Evolutionary conservation across 2,113 vertebrate species (phyloP), one percentile per base, ranked within the genome.

Genomic region (Ciconia maguari): DNA sequence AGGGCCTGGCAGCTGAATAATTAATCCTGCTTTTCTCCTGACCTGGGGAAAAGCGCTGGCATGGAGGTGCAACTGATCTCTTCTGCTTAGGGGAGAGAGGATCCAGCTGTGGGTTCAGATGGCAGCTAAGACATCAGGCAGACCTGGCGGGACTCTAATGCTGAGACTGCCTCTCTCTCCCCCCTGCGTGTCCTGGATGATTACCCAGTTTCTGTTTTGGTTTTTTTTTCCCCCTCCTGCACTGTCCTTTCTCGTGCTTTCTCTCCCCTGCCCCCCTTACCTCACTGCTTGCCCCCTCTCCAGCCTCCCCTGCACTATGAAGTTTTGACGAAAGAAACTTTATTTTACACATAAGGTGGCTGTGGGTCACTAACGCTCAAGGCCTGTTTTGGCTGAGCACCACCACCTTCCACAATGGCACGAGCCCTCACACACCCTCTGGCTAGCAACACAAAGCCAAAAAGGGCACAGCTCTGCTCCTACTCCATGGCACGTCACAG

Each of bases 401-500:
- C 36, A 32, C 16, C 24, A 26, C 32, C 11, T 78, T 78, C 48
- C 19, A 32, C 19, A 42, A 29, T 11, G 30, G 16, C 46, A 55
- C 1, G 11, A 72, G 52, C 30, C 27, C 36, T 44, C 48, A 49
- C 32, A 22, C 32, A 21, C 34, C n/a, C n/a, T 62, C 68, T 5
- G 19, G 42, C 18, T 49, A 34, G n/a, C 4, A 8, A 55, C 20
- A n/a, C 24, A 64, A 81, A 81, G 49, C 32, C 49, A 51, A 49
- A 68, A 49, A 55, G 16, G 42, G 36, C 36, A 41, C 29, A 52
- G 55, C 42, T 81, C 70, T 90, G 4, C 62, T 84, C 41, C 30
- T 57, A 24, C 54, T 7, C 38, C 2, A 0, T 1, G 2, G 25
- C 29, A 24, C 2, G 1, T 60, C 34, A 8, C 58, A 36, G 29